phyloP scores from a whole-genome alignment of 1,140 invertebrate species.

The Trachelipus rathkii region DNA sequence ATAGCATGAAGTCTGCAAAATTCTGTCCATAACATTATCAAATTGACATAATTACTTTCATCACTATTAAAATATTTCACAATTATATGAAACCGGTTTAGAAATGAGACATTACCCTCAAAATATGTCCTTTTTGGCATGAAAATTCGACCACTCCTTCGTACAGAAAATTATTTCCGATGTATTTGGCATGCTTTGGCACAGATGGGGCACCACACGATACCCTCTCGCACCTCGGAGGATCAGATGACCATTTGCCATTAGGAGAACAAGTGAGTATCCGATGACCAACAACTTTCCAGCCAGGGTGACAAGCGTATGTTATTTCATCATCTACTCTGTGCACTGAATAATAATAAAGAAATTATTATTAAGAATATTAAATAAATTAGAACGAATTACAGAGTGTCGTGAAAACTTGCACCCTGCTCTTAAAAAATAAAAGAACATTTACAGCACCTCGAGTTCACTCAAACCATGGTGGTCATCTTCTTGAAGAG shows the following conservation, averaged over 20 bases:
- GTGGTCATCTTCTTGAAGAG: too few species aligned
- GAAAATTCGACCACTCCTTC: slow-evolving; percentile 39
- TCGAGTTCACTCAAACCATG: too few species aligned
- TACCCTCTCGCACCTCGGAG: slow-evolving; percentile 48
- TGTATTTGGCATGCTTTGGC: slow-evolving; percentile 46
- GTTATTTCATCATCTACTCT: slow-evolving; percentile 31
- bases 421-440: too few species aligned
- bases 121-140: slow-evolving; percentile 41
- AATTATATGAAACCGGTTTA: too few species aligned
- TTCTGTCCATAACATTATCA: too few species aligned
- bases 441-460: too few species aligned
- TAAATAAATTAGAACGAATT: too few species aligned
- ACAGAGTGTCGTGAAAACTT: too few species aligned
- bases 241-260: slow-evolving; percentile 47
- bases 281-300: slow-evolving; percentile 45
- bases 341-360: slow-evolving; percentile 7
- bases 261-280: slow-evolving; percentile 46
- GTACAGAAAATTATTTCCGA: slow-evolving; percentile 35
- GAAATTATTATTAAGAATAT: slow-evolving; percentile 5
- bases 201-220: slow-evolving; percentile 46
- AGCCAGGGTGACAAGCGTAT: slow-evolving; percentile 46
- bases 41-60: too few species aligned
- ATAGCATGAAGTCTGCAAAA: too few species aligned
- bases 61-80: too few species aligned
- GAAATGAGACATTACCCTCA: slow-evolving; percentile 28